Base-by-base conservation (phyloP, 2,113 vertebrate species). In the Microcebus jonahi region DNA sequence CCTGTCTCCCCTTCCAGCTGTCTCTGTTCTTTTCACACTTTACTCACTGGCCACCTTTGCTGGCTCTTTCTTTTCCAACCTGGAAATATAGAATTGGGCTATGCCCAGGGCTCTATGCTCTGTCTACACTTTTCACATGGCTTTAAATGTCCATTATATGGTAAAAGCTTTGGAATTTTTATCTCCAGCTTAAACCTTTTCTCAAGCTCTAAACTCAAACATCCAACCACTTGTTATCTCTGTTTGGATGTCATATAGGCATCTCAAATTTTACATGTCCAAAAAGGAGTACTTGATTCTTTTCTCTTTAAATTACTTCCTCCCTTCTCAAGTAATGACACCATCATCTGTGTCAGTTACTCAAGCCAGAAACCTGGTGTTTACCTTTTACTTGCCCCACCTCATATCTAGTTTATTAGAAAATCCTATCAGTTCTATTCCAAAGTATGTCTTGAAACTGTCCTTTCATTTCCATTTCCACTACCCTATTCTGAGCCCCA, bases 201-300 rank as follows among this genome's bases (percentile, higher is more conserved):
- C 70, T 91, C 5, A 34, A 6, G 8, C 79, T 92, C 34, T 91
- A 53, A 89, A 63, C 31, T 87, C 13, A 6, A 95, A 53, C 27
- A 7, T 86, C 53, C 18, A 71, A 6, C 70, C 11, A 48, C 70
- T 90, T 68, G 15, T 3, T 53, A 17, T 55, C n/a, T 79, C 31
- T 83, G 39, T n/a, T 63, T 89, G n/a, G 55, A 53, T 65, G 13
- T 91, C 34, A 53, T 5, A 6, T 39, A 29, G 12, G 12, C 85
- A 89, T 87, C 65, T 95, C 20, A 88, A 68, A 53, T 75, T 93
- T 79, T 95, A 45, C 10, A 6, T 84, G 9, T 68, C 83, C n/a
- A 70, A 27, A 92, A 76, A 61, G 13, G 67, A 87, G 18, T 13
- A 48, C 63, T 93, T 68, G 63, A 61, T 55, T 34, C n/a, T 48